A percentile compares a stretch with the other conserved stretches of the same genome.
Evolutionary conservation across 2,888 invertebrate genomes (phyloP).

Genomic region (Polietes domitor): DNA sequence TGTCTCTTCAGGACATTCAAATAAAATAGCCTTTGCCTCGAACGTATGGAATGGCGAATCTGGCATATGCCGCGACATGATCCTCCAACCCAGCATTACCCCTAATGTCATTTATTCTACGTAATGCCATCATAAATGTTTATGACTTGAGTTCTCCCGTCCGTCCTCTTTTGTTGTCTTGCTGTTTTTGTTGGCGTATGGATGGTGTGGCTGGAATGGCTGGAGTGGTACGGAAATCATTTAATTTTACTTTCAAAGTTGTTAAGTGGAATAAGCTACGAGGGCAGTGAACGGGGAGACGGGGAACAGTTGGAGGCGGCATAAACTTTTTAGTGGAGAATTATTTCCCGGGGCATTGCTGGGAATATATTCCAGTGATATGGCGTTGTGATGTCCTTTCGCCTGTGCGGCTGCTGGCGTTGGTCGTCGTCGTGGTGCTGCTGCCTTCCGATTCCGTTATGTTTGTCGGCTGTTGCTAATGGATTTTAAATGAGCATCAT

Average conservation of each 20-base stretch:
- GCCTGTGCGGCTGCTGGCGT: slow-evolving; percentile 14
- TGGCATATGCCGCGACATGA: neutral
- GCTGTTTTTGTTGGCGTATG: slow-evolving; percentile 32
- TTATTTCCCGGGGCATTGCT: slow-evolving; percentile 47
- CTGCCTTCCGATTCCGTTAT: slow-evolving; percentile 40
- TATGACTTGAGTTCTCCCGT: slow-evolving; percentile 39
- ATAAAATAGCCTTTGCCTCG: slow-evolving; percentile 19
- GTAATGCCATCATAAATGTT: slow-evolving; percentile 52
- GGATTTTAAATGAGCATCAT: slow-evolving; percentile 80
- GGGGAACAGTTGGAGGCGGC: neutral
- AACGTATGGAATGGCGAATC: slow-evolving; percentile 5
- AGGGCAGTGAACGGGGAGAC: neutral
- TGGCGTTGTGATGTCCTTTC: slow-evolving; percentile 46
- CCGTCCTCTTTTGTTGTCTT: slow-evolving; percentile 15
- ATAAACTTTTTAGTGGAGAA: slow-evolving; percentile 21
- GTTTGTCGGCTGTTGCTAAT: slow-evolving; percentile 72
- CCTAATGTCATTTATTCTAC: slow-evolving; percentile 53
- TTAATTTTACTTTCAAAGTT: slow-evolving; percentile 62
- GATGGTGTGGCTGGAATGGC: neutral
- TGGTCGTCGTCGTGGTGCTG: slow-evolving; percentile 24
- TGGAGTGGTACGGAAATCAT: slow-evolving; percentile 50
- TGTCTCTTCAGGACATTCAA: slow-evolving; percentile 27
- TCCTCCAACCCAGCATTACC: slow-evolving; percentile 26
- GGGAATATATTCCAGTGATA: slow-evolving; percentile 29
- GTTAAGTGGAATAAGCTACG: slow-evolving; percentile 45